Evolutionary conservation across 1,140 invertebrate genomes (phyloP), one percentile per base, ranked within the genome.

Genomic region (Cydia splendana): DNA sequence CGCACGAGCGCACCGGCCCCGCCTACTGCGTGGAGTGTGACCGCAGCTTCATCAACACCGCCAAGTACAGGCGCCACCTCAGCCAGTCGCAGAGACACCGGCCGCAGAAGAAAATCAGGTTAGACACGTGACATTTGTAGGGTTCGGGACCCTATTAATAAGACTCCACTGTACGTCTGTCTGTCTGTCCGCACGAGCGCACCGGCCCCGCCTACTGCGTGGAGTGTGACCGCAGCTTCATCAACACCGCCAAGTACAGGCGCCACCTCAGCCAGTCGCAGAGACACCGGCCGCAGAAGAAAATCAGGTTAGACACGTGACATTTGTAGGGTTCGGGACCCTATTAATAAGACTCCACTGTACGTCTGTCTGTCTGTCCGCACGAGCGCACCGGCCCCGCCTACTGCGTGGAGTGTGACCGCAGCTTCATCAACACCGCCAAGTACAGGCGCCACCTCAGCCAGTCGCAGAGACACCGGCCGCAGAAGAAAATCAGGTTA

Each of bases 11-110:
- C 24, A 24, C 24, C 24, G 24, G 24, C 24, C 24, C 24, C 9
- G 79, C 86, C 2, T 89, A 89, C 77, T 88, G 87, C 42, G 87
- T 88, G 0, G 84, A 86, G 51, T 89, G 87, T 28, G 80, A 89
- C 67, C 82, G 81, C 71, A 86, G 86, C 18, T 57, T n/a, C 1
- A 67, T 15, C 18, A 57, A 10, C 5, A 20, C 24, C 2, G 20
- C 28, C 13, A 18, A 18, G 13, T 13, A 12, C 10, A 13, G 24
- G 12, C 53, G n/a, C n/a, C 18, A n/a, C 18, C 53, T 20, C 5
- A n/a, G 10, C 24, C 24, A 34, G n/a, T 18, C 13, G 9, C 20
- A 10, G 24, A 24, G 24, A 6, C 65, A n/a, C 10, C 65, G 10
- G 65, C 45, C 13, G 10, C 2, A 75, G 10, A 13, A 30, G 38